phyloP scores from a whole-genome alignment of 2,888 invertebrate genomes.

The Chrysopilus asiliformis region DNA sequence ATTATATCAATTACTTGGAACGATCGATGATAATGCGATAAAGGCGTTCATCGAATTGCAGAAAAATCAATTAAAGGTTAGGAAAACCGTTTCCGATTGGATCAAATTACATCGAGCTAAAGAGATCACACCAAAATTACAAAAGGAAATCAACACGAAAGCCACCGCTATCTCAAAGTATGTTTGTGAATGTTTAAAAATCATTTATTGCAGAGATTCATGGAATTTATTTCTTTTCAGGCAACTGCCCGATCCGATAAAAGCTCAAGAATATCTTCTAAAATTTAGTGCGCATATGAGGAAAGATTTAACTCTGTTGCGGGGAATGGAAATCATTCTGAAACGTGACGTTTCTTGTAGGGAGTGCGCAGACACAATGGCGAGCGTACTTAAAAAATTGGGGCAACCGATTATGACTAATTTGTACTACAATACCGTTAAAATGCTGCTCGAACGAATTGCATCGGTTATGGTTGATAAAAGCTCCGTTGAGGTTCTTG shows the following conservation, averaged over 20 bases:
- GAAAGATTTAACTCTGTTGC: conserved; percentile 52
- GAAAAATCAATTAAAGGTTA: conserved; percentile 73
- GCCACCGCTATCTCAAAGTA: conserved; percentile 35
- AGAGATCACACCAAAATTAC: conserved; percentile 50
- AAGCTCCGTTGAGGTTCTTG: conserved; percentile 64
- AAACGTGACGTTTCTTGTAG: conserved; percentile 85
- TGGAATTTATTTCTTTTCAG: conserved; percentile 31
- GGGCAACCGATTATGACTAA: conserved; percentile 93
- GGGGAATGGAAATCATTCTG: conserved; percentile 77
- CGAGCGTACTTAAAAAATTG: conserved; percentile 71
- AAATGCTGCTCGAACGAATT: conserved; percentile 85
- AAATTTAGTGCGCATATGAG: conserved; percentile 71
- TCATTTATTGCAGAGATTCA: conserved; percentile 1
- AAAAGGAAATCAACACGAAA: conserved; percentile 59
- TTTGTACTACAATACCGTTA: conserved; percentile 88
- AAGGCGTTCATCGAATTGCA: conserved; percentile 88
- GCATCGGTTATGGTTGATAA: conserved; percentile 95
- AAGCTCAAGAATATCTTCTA: conserved; percentile 74
- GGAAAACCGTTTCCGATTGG: conserved; percentile 77
- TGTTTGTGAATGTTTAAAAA: neutral
- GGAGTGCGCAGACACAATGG: conserved; percentile 84
- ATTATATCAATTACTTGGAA: conserved; percentile 78
- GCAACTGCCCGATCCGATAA: conserved; percentile 83
- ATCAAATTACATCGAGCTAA: conserved; percentile 63
- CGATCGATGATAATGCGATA: conserved; percentile 88